Base-by-base conservation (phyloP, 2,113 vertebrate genomes). In the Mungos mungo region DNA sequence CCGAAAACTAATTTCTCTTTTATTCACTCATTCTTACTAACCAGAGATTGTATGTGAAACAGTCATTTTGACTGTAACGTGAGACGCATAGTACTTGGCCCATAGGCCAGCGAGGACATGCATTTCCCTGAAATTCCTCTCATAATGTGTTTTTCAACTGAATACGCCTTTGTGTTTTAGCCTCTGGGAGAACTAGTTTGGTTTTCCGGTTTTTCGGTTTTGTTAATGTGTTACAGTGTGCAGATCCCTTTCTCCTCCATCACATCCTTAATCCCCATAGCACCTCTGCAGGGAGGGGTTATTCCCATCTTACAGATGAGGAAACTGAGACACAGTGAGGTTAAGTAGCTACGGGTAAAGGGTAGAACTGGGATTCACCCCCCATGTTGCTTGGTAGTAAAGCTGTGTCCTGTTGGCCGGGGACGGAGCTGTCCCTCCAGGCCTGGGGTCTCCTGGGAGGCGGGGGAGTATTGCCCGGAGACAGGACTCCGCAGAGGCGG, bases 221-320 rank as follows among this genome's bases (percentile, higher is more conserved):
- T 35, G 52, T 29, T 31, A 54, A 72, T n/a, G 25, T 7, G 47
- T 76, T 23, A 0, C 13, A 29, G 31, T 71, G 54, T 81, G n/a
- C 29, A 45, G 33, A 35, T 82, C 2, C 5, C 31, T 9, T 91
- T 69, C 90, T 85, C 33, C 50, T 95, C 65, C 12, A 4, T 45
- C 79, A 29, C 0, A 16, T 1, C 8, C 45, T 1, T 19, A 25
- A 2, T 5, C 15, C 47, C 52, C 9, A 38, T 3, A 11, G 29
- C 65, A 94, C 45, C 33, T 52, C 29, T 65, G 3, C 14, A 5
- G 10, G 41, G 15, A 74, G 52, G 29, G 38, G 47, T 38, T 63
- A 7, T 68, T 54, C 71, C 31, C 19, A 14, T 25, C 86, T 38
- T 18, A 21, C 31, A 29, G 60, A 1, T 41, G 12, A 69, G 85